Evolutionary conservation across 2,888 invertebrate genomes (phyloP).

Genomic region (Pycnomerus fuliginosus): DNA sequence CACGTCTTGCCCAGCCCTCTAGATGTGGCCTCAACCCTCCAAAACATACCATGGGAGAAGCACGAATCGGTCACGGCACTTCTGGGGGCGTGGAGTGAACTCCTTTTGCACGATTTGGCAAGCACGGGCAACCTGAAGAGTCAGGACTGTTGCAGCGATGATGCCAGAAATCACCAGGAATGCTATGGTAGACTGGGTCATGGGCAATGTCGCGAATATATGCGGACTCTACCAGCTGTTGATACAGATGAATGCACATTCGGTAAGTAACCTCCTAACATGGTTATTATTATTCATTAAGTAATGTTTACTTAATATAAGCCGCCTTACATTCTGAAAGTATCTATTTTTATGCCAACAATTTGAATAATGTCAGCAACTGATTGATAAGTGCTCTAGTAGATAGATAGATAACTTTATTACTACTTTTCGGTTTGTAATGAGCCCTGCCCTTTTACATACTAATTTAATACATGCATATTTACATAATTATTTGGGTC

Average conservation of each 20-base stretch:
- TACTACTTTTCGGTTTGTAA: no score
- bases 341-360: no score
- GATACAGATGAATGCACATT: constrained; percentile 64
- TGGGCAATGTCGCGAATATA: constrained; percentile 63
- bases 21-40: constrained; percentile 60
- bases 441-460: no score
- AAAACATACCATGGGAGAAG: constrained; percentile 57
- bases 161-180: constrained; percentile 55
- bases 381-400: no score
- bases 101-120: constrained; percentile 71
- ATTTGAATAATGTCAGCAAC: no score
- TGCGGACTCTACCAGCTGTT: constrained; percentile 68
- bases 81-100: constrained; percentile 77
- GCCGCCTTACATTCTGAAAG: no score
- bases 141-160: constrained; percentile 52
- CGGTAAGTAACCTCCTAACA: constrained; percentile 53
- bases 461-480: no score
- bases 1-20: constrained; percentile 64
- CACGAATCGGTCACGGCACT: constrained; percentile 78
- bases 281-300: no score
- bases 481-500: no score
- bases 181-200: constrained; percentile 56
- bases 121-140: constrained; percentile 63
- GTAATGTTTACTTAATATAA: no score
- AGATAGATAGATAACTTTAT: no score